Evolutionary conservation across 1,140 invertebrate genomes (phyloP).

Genomic region (Sarcophaga bullata): DNA sequence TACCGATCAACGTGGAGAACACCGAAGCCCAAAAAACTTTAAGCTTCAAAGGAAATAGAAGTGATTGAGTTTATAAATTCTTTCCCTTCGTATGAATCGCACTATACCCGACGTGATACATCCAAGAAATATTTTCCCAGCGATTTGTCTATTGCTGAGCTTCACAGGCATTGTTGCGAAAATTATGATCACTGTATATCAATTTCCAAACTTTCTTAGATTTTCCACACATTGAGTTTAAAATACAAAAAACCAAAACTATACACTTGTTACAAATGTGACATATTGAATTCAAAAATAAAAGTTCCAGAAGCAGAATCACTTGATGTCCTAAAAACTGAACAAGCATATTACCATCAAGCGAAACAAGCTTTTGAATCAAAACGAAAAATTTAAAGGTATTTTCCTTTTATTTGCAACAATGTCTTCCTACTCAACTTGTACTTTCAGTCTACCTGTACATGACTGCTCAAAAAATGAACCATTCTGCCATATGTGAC

Average conservation of each 20-base stretch:
- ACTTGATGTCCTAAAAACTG: constrained; percentile 24
- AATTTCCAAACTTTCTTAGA: constrained; percentile 40
- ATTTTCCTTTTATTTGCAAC: constrained; percentile 59
- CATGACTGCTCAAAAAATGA: constrained; percentile 50
- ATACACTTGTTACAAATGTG: constrained; percentile 50
- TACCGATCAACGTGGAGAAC: neutral
- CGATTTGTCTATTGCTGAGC: constrained; percentile 44
- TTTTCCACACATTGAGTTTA: constrained; percentile 42
- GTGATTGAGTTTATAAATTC: constrained; percentile 22
- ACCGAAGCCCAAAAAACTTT: neutral
- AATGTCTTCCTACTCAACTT: constrained; percentile 50
- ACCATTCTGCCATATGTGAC: constrained; percentile 59
- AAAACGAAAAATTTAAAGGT: constrained; percentile 37
- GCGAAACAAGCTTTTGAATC: constrained; percentile 9
- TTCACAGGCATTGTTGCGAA: constrained; percentile 42
- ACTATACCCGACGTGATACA: constrained; percentile 46
- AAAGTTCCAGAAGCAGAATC: constrained; percentile 34
- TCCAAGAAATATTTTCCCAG: constrained; percentile 44
- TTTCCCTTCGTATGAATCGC: constrained; percentile 29
- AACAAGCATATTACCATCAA: constrained; percentile 33
- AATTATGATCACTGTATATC: constrained; percentile 44
- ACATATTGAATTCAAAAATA: constrained; percentile 44
- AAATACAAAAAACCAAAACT: constrained; percentile 50
- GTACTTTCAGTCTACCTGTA: constrained; percentile 62
- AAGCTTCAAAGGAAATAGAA: neutral